Evolutionary conservation across 1,140 invertebrate species (phyloP).

Genomic region (Drosophila equinoxialis): DNA sequence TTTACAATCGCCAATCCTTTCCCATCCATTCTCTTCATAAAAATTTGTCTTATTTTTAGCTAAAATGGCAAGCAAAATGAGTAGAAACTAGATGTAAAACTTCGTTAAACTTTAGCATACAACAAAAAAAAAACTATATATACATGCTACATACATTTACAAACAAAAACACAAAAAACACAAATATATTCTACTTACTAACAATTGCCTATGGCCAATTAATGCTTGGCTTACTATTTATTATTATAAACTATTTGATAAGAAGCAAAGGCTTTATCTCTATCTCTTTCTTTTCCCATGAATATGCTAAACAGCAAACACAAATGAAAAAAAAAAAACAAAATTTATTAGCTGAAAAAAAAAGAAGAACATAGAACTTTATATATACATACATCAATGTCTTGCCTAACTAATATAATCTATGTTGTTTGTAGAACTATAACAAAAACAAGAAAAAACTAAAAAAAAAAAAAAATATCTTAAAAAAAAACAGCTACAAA

Average conservation of each 20-base stretch:
- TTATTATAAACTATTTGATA: slow-evolving; percentile 44
- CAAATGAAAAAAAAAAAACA: slow-evolving; percentile 42
- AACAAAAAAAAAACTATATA: slow-evolving; percentile 3
- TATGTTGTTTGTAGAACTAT: slow-evolving; percentile 62
- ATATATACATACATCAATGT: slow-evolving; percentile 63
- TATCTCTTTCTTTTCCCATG: not conserved
- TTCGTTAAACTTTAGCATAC: slow-evolving; percentile 10
- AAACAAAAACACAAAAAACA: slow-evolving; percentile 15
- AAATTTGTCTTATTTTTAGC: slow-evolving; percentile 55
- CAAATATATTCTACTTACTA: slow-evolving; percentile 23
- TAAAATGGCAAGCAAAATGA: slow-evolving; percentile 68
- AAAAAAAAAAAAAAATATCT: not conserved
- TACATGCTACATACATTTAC: slow-evolving; percentile 35
- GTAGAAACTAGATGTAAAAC: slow-evolving; percentile 68
- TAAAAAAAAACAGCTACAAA: not conserved
- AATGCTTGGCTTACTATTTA: slow-evolving; percentile 54
- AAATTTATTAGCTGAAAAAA: slow-evolving; percentile 31
- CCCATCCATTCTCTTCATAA: slow-evolving; percentile 29
- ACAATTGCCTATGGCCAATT: slow-evolving; percentile 45
- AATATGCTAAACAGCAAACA: not conserved
- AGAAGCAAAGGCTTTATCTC: slow-evolving; percentile 58
- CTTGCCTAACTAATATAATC: slow-evolving; percentile 54
- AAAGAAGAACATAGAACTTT: slow-evolving; percentile 35
- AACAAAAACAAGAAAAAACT: slow-evolving; percentile 22
- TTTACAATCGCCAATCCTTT: not conserved